Percentiles rank a stretch among this genome's conserved stretches.
Conservation (phyloP, 2,113 vertebrate species). For the Lamprologus speciosus region DNA sequence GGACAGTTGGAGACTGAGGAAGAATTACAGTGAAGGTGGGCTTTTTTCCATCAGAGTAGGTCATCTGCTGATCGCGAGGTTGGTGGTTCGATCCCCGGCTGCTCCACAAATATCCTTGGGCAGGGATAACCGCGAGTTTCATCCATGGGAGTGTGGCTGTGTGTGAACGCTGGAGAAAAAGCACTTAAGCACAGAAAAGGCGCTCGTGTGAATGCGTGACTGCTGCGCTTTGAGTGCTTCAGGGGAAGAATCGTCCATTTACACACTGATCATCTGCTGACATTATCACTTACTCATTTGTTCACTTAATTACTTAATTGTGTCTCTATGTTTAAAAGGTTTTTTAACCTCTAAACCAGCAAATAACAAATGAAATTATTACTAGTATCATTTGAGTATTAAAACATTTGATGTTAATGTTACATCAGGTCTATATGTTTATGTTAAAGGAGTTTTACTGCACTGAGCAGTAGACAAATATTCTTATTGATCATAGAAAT, state of each 20-base stretch:
- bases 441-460: not conserved
- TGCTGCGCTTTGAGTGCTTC: not conserved
- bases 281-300: not conserved
- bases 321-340: not conserved
- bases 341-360: not conserved
- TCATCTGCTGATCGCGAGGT: not conserved
- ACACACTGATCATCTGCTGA: not conserved
- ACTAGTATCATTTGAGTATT: not conserved
- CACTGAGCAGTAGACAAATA: not conserved
- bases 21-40: constrained; percentile 13
- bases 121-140: not conserved
- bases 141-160: not conserved
- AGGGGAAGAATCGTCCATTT: not conserved
- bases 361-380: not conserved
- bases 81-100: not conserved
- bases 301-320: not conserved
- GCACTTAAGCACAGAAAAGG: not conserved
- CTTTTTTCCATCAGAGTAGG: not conserved
- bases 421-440: not conserved
- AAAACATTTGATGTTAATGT: not conserved
- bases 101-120: not conserved
- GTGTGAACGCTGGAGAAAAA: not conserved
- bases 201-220: not conserved
- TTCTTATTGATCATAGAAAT: not conserved
- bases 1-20: constrained; percentile 6